A percentile compares a stretch with the other conserved stretches of the same genome.
These are phyloP conservation scores for Montifringilla adamsi DNA, from an alignment of 2,113 vertebrate genomes.

Conservation along the genomic window DNA sequence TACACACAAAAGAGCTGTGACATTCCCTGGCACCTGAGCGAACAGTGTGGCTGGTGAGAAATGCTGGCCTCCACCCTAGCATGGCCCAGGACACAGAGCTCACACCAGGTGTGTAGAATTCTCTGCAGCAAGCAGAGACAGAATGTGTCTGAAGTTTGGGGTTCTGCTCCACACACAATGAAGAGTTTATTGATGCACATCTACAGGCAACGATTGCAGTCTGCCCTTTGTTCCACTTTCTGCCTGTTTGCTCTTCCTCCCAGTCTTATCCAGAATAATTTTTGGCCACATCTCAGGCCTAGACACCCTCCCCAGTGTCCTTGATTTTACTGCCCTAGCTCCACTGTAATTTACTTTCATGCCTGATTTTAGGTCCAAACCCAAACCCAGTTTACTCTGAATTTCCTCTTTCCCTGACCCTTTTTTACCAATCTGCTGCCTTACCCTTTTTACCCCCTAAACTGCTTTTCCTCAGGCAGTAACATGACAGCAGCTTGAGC, in stretches of 20 bases:
- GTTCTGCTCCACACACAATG: background rate
- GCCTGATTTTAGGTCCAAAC: background rate
- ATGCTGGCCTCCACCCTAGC: background rate
- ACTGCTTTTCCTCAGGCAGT: background rate
- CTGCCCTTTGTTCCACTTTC: background rate
- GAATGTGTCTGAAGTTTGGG: background rate
- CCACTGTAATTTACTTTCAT: background rate
- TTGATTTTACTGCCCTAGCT: background rate
- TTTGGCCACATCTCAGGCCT: background rate
- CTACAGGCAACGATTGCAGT: background rate
- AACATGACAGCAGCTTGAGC: background rate
- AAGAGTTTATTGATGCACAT: background rate
- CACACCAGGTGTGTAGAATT: background rate
- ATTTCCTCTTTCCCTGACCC: background rate
- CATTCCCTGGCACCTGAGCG: background rate
- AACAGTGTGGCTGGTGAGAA: background rate
- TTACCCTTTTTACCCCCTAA: background rate
- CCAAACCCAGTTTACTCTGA: background rate
- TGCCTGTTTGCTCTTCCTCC: background rate
- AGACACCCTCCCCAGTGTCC: background rate
- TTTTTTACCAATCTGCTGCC: background rate
- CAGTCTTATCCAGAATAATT: background rate
- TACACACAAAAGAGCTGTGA: background rate
- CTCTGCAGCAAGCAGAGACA: background rate
- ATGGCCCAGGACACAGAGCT: background rate